Conservation (phyloP, 2,113 vertebrate genomes). For the Myotis brandtii region DNA sequence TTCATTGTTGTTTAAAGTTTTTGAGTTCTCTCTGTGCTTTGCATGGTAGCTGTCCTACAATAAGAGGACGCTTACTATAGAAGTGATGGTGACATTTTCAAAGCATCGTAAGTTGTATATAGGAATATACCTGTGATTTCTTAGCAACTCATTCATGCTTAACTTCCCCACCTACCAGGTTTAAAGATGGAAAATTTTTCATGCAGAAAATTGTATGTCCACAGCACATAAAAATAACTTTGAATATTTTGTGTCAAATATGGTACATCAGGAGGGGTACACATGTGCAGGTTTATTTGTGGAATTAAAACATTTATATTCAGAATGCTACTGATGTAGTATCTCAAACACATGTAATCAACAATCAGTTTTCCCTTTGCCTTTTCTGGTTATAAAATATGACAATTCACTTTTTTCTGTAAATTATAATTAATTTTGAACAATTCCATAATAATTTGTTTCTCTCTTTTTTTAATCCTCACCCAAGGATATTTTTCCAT, state of each 20-base stretch:
- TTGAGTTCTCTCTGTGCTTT: background rate
- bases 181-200: conserved; percentile 43
- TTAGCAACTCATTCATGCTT: background rate
- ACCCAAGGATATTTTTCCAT: too few species aligned
- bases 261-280: background rate
- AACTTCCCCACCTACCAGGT: background rate
- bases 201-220: conserved; percentile 5
- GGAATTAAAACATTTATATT: background rate
- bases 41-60: background rate
- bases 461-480: background rate
- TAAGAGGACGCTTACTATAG: background rate
- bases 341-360: background rate
- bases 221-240: background rate
- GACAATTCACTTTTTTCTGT: conserved; percentile 73
- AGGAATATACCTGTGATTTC: conserved; percentile 9
- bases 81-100: conserved; percentile 40
- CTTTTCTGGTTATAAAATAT: conserved; percentile 58
- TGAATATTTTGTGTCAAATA: background rate
- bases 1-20: background rate
- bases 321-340: background rate
- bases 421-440: conserved; percentile 68
- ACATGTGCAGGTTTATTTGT: background rate
- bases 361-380: conserved; percentile 66
- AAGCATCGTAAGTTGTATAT: background rate
- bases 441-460: conserved; percentile 43